Percentiles rank a stretch among this genome's conserved stretches.
phyloP scores from a whole-genome alignment of 2,797 vertebrate species.

The Coregonus sp. region DNA sequence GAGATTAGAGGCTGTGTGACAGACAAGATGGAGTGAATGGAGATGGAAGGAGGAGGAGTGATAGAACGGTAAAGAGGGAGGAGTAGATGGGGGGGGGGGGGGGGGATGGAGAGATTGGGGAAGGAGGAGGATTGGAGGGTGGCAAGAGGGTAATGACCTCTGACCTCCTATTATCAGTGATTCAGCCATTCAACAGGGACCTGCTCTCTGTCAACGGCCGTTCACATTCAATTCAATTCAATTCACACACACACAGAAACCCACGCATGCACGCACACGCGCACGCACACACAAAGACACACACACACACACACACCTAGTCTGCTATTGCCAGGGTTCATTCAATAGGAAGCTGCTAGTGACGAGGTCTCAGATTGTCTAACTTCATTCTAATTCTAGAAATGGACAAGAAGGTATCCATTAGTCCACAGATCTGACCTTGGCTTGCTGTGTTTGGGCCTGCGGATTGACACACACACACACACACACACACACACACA shows the following conservation, averaged over 20 bases:
- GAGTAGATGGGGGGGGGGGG: no score
- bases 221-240: not conserved
- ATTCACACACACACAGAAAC: not conserved
- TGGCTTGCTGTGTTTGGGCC: not conserved
- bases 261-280: no score
- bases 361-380: no score
- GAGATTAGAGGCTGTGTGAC: not conserved
- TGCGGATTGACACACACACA: not conserved
- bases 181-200: not conserved
- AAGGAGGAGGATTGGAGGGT: not conserved
- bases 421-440: slow-evolving; percentile 4
- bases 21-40: not conserved
- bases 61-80: no score
- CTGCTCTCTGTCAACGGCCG: not conserved
- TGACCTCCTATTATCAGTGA: not conserved
- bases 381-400: no score
- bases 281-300: no score
- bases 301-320: no score
- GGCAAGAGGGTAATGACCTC: not conserved
- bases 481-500: not conserved
- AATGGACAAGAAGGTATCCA: not conserved
- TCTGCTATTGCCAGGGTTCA: not conserved
- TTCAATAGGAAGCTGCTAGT: no score
- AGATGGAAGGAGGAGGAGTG: not conserved
- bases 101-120: no score